A percentile compares a stretch with the other conserved stretches of the same genome.
phyloP scores from a whole-genome alignment of 2,113 vertebrate genomes.

The Emberiza fucata region DNA sequence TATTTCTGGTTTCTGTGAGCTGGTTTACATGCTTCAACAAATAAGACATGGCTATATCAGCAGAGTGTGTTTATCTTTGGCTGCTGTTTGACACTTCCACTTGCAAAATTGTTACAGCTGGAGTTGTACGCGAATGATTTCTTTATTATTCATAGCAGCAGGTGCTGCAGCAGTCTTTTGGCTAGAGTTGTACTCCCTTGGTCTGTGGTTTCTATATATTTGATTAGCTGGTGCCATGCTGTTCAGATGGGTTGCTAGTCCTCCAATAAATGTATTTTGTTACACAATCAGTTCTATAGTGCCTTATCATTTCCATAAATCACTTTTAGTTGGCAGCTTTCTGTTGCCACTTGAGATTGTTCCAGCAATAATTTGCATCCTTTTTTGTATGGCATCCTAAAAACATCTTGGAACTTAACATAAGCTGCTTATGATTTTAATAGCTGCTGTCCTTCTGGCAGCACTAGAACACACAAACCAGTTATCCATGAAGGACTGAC shows the following conservation, averaged over 20 bases:
- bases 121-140: constrained; percentile 32
- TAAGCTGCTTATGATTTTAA: background rate
- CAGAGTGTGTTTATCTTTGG: constrained; percentile 48
- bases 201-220: constrained; percentile 43
- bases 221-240: constrained; percentile 21
- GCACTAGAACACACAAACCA: background rate
- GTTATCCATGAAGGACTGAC: background rate
- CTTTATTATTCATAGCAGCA: constrained; percentile 67
- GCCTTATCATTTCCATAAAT: constrained; percentile 40
- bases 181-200: constrained; percentile 5
- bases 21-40: background rate
- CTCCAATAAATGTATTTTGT: constrained; percentile 32
- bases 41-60: constrained; percentile 8
- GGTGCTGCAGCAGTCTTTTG: constrained; percentile 55
- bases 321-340: constrained; percentile 25
- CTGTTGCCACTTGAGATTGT: constrained; percentile 22
- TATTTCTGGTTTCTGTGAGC: background rate
- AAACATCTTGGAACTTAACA: constrained; percentile 14
- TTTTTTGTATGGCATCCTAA: constrained; percentile 7
- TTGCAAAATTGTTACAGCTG: constrained; percentile 58
- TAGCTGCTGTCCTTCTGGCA: background rate
- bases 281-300: constrained; percentile 1
- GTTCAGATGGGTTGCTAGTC: background rate
- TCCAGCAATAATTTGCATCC: constrained; percentile 44
- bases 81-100: constrained; percentile 47